phyloP scores from a whole-genome alignment of 2,888 invertebrate genomes.

The Aricia artaxerxes region DNA sequence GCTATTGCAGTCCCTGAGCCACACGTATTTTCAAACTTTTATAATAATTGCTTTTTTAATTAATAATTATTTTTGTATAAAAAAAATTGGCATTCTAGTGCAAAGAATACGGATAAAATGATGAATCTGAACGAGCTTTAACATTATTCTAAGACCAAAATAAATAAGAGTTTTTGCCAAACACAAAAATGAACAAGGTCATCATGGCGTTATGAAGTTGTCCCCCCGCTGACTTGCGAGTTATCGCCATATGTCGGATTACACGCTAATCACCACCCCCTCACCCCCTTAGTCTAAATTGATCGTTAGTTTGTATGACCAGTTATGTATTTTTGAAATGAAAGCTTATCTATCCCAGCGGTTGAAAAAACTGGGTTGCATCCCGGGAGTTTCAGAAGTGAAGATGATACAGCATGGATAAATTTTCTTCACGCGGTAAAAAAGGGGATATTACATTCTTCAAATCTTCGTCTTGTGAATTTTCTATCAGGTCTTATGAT shows the following conservation, averaged over 20 bases:
- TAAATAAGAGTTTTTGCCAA: background rate
- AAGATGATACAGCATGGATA: background rate
- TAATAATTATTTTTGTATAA: too few species aligned
- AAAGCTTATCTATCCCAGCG: background rate
- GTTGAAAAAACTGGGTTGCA: background rate
- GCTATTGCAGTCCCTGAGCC: too few species aligned
- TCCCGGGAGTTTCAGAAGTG: background rate
- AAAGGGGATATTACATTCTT: too few species aligned
- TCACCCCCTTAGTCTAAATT: constrained; percentile 55
- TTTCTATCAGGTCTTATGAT: too few species aligned
- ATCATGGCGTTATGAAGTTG: constrained; percentile 35
- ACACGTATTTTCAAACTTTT: too few species aligned
- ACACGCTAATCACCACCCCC: constrained; percentile 61
- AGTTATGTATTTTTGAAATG: background rate
- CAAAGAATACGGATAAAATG: too few species aligned
- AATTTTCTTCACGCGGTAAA: background rate
- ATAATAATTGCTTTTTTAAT: too few species aligned
- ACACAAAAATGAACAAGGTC: background rate
- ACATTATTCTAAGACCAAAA: background rate
- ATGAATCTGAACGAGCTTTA: too few species aligned
- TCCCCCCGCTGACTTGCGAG: constrained; percentile 62
- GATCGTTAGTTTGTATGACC: constrained; percentile 49
- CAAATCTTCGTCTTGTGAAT: too few species aligned
- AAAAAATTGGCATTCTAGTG: too few species aligned
- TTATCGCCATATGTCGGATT: constrained; percentile 65